Conservation (phyloP, 2,888 invertebrate genomes). For the Amaurobius ferox region DNA sequence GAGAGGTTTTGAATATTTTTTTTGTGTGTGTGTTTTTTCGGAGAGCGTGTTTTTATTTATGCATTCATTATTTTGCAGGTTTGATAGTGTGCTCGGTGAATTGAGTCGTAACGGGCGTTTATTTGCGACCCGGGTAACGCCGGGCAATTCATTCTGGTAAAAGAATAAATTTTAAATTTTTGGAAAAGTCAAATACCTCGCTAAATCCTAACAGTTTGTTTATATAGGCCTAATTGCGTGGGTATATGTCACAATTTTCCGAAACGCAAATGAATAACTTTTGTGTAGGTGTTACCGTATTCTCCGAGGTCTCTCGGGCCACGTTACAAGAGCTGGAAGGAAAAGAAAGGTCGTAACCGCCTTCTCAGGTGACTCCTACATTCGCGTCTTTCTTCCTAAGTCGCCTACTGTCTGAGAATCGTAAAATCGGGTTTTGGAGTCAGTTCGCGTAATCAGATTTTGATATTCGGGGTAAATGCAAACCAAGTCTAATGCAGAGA, state of each 20-base stretch:
- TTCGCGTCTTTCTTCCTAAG: neutral
- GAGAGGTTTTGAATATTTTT: too few relatives aligned
- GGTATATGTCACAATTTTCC: neutral
- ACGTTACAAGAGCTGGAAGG: neutral
- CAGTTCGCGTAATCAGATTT: neutral
- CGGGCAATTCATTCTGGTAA: too few relatives aligned
- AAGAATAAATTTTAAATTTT: too few relatives aligned
- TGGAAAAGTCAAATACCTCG: too few relatives aligned
- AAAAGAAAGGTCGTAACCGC: slow-evolving; percentile 5
- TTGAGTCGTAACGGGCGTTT: too few relatives aligned
- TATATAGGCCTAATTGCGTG: neutral
- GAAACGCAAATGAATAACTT: neutral
- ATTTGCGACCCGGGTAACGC: too few relatives aligned
- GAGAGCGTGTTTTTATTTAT: too few relatives aligned
- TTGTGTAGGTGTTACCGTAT: neutral
- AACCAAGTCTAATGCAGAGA: too few relatives aligned
- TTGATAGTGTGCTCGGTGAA: too few relatives aligned
- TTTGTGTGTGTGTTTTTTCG: too few relatives aligned
- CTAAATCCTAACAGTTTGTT: neutral
- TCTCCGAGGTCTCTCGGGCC: neutral
- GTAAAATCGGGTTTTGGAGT: neutral
- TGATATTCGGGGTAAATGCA: too few relatives aligned
- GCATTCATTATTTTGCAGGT: too few relatives aligned
- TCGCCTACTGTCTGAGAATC: neutral
- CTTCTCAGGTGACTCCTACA: neutral